A percentile compares a stretch with the other conserved stretches of the same genome.
phyloP scores from a whole-genome alignment of 2,888 invertebrate genomes.

The Mylabris sibirica region DNA sequence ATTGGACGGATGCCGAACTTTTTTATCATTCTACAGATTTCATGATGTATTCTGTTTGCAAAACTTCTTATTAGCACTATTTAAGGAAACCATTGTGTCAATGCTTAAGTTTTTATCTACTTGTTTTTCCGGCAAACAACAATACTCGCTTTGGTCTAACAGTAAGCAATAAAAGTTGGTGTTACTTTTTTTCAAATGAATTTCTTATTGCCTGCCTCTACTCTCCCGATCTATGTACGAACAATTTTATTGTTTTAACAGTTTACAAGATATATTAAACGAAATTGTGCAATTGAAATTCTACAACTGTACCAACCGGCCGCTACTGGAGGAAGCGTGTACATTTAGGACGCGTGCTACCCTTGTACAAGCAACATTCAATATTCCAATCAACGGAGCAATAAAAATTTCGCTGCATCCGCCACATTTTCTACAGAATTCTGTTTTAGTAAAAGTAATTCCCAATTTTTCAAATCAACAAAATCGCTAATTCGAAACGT shows the following conservation, averaged over 20 bases:
- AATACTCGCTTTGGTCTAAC: slow-evolving; percentile 49
- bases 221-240: too few relatives aligned
- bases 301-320: slow-evolving; percentile 15
- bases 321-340: background rate
- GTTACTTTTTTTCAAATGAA: slow-evolving; percentile 24
- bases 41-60: slow-evolving; percentile 56
- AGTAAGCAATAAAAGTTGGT: slow-evolving; percentile 48
- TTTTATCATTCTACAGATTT: slow-evolving; percentile 54
- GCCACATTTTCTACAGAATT: too few relatives aligned
- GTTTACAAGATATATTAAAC: background rate
- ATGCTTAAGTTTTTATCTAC: slow-evolving; percentile 50
- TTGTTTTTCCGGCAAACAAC: slow-evolving; percentile 47
- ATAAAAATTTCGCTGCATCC: too few relatives aligned
- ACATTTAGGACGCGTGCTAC: too few relatives aligned
- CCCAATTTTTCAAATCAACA: too few relatives aligned
- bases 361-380: too few relatives aligned
- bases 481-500: too few relatives aligned
- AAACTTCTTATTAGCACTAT: slow-evolving; percentile 56
- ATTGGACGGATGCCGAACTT: slow-evolving; percentile 51
- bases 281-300: slow-evolving; percentile 14
- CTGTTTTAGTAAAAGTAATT: too few relatives aligned
- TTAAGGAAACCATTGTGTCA: slow-evolving; percentile 56
- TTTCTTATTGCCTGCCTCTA: slow-evolving; percentile 22
- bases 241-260: background rate
- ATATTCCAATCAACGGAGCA: too few relatives aligned